These are phyloP conservation scores for Macrosiphum euphorbiae DNA, from an alignment of 2,888 invertebrate genomes.

Conservation along the genomic window DNA sequence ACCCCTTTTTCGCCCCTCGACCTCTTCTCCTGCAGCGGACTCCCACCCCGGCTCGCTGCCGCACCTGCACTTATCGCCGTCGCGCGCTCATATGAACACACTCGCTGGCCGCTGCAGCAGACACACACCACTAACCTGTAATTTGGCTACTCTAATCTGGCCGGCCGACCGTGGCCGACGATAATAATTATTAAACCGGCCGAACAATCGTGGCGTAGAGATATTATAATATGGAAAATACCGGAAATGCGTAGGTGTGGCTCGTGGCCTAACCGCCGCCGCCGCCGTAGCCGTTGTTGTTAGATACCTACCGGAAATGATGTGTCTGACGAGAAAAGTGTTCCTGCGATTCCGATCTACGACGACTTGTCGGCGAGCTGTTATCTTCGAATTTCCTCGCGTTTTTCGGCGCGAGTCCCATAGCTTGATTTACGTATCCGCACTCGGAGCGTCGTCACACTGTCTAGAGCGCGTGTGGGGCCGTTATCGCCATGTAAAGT, in stretches of 20 bases:
- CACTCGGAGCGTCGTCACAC: neutral
- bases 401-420: neutral
- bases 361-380: neutral
- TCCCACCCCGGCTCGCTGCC: neutral
- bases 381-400: neutral
- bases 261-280: constrained; percentile 40
- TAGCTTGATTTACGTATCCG: constrained; percentile 24
- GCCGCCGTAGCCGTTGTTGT: neutral
- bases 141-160: constrained; percentile 61
- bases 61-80: neutral
- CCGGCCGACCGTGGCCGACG: constrained; percentile 62
- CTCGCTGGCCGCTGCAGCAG: constrained; percentile 5
- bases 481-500: neutral
- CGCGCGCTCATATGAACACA: neutral
- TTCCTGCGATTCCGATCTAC: constrained; percentile 45
- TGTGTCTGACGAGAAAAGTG: constrained; percentile 52
- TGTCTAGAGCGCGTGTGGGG: neutral
- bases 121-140: constrained; percentile 52
- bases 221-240: neutral
- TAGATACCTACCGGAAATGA: constrained; percentile 39
- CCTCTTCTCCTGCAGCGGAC: neutral
- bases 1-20: neutral
- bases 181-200: constrained; percentile 54
- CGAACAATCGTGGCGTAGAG: constrained; percentile 46
- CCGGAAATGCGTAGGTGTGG: constrained; percentile 64